A percentile compares a stretch with the other conserved stretches of the same genome.
Conservation (phyloP, 2,113 vertebrate genomes). For the Pseudopipra pipra region DNA sequence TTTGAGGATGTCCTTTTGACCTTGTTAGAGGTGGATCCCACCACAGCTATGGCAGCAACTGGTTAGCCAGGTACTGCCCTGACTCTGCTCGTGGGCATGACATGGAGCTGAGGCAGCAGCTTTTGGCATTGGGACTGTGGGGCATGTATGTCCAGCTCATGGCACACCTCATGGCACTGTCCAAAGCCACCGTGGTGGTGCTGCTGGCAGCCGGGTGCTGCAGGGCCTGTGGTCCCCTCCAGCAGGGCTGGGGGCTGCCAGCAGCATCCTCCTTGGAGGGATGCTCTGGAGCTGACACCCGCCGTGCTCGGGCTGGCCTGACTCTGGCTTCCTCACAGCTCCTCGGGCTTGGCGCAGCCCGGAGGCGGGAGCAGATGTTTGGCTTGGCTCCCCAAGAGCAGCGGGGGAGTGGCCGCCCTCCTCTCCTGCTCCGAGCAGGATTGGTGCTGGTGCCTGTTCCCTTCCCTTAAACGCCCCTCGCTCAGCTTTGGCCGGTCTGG, state of each 20-base stretch:
- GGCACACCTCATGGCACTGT: fast-evolving
- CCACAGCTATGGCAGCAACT: fast-evolving
- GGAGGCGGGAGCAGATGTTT: conserved; percentile 59
- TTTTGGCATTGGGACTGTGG: fast-evolving
- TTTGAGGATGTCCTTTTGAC: background rate
- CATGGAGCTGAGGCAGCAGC: background rate
- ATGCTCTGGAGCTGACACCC: background rate
- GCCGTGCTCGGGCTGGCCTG: background rate
- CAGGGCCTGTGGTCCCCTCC: background rate
- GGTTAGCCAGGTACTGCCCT: fast-evolving
- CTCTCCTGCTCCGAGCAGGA: background rate
- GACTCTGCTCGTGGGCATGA: background rate
- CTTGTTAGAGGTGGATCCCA: background rate
- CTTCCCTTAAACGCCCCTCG: background rate
- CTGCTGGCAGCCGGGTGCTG: background rate
- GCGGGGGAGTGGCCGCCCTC: background rate
- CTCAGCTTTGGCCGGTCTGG: background rate
- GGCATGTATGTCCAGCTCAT: fast-evolving
- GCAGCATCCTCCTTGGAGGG: fast-evolving
- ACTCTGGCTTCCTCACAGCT: background rate
- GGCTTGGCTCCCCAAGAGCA: background rate
- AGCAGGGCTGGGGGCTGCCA: background rate
- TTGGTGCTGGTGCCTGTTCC: background rate
- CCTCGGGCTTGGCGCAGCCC: background rate
- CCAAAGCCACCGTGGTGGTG: fast-evolving